Base-by-base conservation (phyloP, 1,140 invertebrate genomes). In the Heliconius eleuchia region DNA sequence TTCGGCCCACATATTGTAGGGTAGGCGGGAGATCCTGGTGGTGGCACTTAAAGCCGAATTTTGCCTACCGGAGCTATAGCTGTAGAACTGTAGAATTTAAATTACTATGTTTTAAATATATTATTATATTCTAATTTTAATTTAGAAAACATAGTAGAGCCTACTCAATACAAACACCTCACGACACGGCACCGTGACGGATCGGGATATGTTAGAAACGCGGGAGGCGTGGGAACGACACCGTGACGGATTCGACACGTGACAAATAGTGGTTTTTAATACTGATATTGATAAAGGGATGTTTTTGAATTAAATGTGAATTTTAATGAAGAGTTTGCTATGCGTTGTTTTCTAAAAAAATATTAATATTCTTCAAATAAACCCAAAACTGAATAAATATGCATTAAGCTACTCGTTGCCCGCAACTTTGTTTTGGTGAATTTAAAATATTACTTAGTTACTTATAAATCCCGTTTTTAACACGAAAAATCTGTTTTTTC, bases 201-300 rank as follows among this genome's bases (percentile, higher is more conserved):
- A 88, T 86, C 80, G 34, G n/a, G 37, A 72, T 72, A 27, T 72
- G 37, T 72, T 72, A 8, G 81, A 60, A 77, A 85, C 73, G 70
- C 78, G 80, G 77, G 77, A 84, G 83, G 79, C 83, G 85, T 88
- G 88, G 83, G 86, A 88, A 84, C 83, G 73, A 18, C 76, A 23
- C 82, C 85, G 86, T 82, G 78, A 81, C 88, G 79, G 75, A 85
- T 81, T 34, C 77, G 80, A 83, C 88, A 85, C 88, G 88, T 87
- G 87, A 82, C 84, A 60, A 73, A 71, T 77, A 39, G 37, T 39
- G 71, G 37, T 42, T 72, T 30, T 66, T 27, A 66, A 72, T 39
- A 42, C 37, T 39, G 71, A 72, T 34, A 30, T 39, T 72, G 71
- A 39, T 30, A 37, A 27, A 71, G 34, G 34, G 70, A 60, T 60